These are phyloP conservation scores for Argya squamiceps DNA, from an alignment of 2,797 vertebrate genomes.

Conservation along the genomic window DNA sequence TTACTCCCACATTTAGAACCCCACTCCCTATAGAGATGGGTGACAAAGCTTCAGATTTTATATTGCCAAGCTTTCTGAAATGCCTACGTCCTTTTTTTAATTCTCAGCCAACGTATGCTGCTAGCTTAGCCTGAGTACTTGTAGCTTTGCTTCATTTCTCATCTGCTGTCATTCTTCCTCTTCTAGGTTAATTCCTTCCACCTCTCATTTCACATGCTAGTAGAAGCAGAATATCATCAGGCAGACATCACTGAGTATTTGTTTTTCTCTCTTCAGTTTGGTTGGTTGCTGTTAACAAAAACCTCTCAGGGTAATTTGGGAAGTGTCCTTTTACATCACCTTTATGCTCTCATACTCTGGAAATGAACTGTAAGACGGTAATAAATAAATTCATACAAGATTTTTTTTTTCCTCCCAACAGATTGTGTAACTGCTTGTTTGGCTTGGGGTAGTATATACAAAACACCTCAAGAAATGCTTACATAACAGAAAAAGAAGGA, in stretches of 20 bases:
- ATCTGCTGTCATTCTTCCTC: constrained; percentile 16
- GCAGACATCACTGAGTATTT: constrained; percentile 34
- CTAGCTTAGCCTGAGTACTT: constrained; percentile 6
- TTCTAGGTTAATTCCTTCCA: constrained; percentile 58
- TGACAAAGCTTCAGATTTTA: neutral
- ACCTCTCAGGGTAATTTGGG: constrained; percentile 25
- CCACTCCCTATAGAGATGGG: neutral
- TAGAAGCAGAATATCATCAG: constrained; percentile 30
- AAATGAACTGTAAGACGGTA: constrained; percentile 15
- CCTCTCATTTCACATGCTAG: constrained; percentile 29
- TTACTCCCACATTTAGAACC: neutral
- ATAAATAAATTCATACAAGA: constrained; percentile 13
- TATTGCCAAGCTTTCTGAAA: neutral
- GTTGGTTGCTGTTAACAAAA: constrained; percentile 28
- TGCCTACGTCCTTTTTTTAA: neutral
- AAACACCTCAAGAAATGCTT: constrained; percentile 27
- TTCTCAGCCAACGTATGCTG: neutral
- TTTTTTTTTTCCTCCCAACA: neutral
- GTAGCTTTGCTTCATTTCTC: constrained; percentile 47
- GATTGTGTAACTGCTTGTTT: constrained; percentile 10
- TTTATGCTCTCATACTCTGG: constrained; percentile 5
- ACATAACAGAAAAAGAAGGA: constrained; percentile 5
- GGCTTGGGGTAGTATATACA: neutral
- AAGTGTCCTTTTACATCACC: constrained; percentile 43
- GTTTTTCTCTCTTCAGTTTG: constrained; percentile 36